Conservation (phyloP, 2,113 vertebrate species). For the Cyprinodon tularosa region DNA sequence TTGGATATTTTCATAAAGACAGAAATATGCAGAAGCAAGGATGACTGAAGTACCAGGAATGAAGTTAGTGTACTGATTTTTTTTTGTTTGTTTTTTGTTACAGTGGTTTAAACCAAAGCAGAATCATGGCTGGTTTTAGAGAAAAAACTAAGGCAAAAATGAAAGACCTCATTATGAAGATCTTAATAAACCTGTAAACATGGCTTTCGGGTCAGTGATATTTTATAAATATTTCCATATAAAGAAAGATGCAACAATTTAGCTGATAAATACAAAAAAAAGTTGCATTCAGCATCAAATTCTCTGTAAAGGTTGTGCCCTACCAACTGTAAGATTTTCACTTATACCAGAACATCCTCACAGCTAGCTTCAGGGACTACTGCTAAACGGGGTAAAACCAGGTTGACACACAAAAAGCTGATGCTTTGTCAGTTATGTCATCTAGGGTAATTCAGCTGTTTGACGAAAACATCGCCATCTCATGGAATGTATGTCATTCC, state of each 20-base stretch:
- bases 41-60: slow-evolving; percentile 3
- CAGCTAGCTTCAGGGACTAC: not conserved
- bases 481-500: slow-evolving; percentile 70
- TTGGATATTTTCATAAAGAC: slow-evolving; percentile 42
- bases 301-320: not conserved
- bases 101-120: slow-evolving; percentile 15
- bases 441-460: slow-evolving; percentile 20
- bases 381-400: not conserved
- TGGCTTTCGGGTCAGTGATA: slow-evolving; percentile 27
- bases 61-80: slow-evolving; percentile 13
- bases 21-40: slow-evolving; percentile 41
- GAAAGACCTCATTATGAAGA: slow-evolving; percentile 10
- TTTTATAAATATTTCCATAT: slow-evolving; percentile 2
- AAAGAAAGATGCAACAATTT: not conserved
- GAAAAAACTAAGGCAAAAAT: slow-evolving; percentile 25
- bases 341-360: slow-evolving; percentile 4
- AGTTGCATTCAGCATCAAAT: not conserved
- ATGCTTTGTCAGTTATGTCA: slow-evolving; percentile 22
- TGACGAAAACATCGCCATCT: slow-evolving; percentile 38
- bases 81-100: slow-evolving; percentile 1
- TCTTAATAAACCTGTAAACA: slow-evolving; percentile 45
- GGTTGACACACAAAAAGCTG: slow-evolving; percentile 11
- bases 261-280: not conserved
- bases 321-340: slow-evolving; percentile 3
- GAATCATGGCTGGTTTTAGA: slow-evolving; percentile 14